phyloP scores from a whole-genome alignment of 2,797 vertebrate species.

The Lagorchestes hirsutus region DNA sequence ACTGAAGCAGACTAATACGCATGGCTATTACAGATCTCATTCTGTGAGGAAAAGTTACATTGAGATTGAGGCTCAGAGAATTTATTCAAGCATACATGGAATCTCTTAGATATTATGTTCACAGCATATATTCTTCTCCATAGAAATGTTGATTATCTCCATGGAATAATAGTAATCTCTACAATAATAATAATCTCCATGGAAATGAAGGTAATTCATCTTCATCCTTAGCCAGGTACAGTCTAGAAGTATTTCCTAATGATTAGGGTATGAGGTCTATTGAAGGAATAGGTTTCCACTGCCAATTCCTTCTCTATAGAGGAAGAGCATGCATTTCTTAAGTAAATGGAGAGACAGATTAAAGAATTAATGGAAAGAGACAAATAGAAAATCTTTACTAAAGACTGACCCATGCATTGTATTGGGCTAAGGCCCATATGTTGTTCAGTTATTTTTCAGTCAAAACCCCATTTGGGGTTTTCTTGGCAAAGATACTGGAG shows the following conservation, averaged over 20 bases:
- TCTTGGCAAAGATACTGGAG: slow-evolving; percentile 7
- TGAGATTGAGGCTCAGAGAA: slow-evolving; percentile 27
- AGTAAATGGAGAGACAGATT: neutral
- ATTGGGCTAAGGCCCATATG: neutral
- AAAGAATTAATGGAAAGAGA: slow-evolving; percentile 23
- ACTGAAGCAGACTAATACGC: neutral
- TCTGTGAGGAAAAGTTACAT: slow-evolving; percentile 47
- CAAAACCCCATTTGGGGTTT: neutral
- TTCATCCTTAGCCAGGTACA: slow-evolving; percentile 32
- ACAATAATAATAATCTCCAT: neutral
- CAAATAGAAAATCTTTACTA: slow-evolving; percentile 29
- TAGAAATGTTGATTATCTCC: neutral
- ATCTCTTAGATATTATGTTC: slow-evolving; percentile 19
- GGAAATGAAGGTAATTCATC: slow-evolving; percentile 36
- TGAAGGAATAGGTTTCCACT: slow-evolving; percentile 33
- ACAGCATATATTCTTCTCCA: slow-evolving; percentile 37
- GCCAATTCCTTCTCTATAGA: slow-evolving; percentile 1
- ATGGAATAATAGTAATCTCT: too few species aligned
- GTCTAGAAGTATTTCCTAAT: neutral
- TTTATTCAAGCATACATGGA: slow-evolving; percentile 54
- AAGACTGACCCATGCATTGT: neutral
- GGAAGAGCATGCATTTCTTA: slow-evolving; percentile 25
- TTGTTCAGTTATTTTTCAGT: neutral
- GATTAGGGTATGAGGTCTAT: slow-evolving; percentile 54
- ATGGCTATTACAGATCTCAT: slow-evolving; percentile 18